Base-by-base conservation (phyloP, 2,797 vertebrate genomes). In the Melanogrammus aeglefinus region DNA sequence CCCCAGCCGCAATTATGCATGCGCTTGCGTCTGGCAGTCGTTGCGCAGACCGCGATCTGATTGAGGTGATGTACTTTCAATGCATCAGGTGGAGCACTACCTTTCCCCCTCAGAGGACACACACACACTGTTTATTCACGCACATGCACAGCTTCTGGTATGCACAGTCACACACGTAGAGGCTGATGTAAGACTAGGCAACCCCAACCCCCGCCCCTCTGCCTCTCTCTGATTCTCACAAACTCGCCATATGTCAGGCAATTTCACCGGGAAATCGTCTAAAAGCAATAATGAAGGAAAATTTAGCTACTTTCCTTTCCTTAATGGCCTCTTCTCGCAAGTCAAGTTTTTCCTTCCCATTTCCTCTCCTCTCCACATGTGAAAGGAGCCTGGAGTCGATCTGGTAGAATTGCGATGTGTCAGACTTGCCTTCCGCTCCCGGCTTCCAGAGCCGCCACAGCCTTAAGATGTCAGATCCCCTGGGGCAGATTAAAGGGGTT, bases 101-200 rank as follows among this genome's bases (percentile, higher is more conserved):
- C 29, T 33, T 36, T 38, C 75, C 82, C 78, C 75, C 75, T 33
- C 79, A 74, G 47, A 8, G 77, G 73, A 79, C 82, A 72, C 51
- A 79, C 82, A 72, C 51, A 57, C 77, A 85, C 82, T 86, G 82
- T 87, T 83, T 89, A 82, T 78, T 76, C 82, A 83, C 77, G 81
- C 85, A 82, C 79, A 86, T 76, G 41, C 41, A 78, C 73, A 39
- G 72, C 74, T 80, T 81, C 74, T 75, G 77, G 76, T 82, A 76
- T 80, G 77, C 84, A 75, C 31, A 75, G 75, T 80, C 78, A 70
- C 63, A 80, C 81, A 87, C 88, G 83, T 84, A 81, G 76, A 78
- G 83, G 92, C 91, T 95, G 93, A 95, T 94, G 94, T 91, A 95
- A 95, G 91, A 86, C 86, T 57, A 78, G 81, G 94, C 91, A 94